phyloP scores from a whole-genome alignment of 2,888 invertebrate species.

The Metalampra italica region DNA sequence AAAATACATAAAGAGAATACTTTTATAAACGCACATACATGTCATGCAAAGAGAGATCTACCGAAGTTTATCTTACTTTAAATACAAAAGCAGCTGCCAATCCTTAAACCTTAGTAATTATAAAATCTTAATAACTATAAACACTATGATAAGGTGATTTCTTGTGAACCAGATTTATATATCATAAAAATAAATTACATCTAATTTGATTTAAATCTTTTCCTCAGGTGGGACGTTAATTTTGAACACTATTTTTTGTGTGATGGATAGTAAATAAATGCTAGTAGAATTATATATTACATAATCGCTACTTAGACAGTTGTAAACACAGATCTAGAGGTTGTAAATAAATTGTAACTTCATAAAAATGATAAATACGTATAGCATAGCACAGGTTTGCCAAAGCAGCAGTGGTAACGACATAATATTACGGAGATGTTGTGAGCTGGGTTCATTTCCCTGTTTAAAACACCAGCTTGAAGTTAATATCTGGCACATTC shows the following conservation, averaged over 20 bases:
- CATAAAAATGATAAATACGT: not conserved
- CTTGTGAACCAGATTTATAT: not conserved
- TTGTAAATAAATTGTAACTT: too few relatives aligned
- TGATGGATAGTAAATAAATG: too few relatives aligned
- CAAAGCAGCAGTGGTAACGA: not conserved
- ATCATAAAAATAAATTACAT: not conserved
- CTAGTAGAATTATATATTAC: too few relatives aligned
- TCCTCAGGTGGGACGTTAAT: not conserved
- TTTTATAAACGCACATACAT: conserved; percentile 1
- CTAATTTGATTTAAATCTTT: not conserved
- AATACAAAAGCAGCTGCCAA: conserved; percentile 8
- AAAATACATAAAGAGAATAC: not conserved
- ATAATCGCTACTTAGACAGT: not conserved
- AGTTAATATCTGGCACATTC: conserved; percentile 1
- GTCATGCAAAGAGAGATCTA: conserved; percentile 8
- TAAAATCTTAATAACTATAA: not conserved
- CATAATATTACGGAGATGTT: too few relatives aligned
- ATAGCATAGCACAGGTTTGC: not conserved
- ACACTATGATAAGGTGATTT: not conserved
- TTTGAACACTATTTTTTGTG: not conserved
- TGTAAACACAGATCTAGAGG: too few relatives aligned
- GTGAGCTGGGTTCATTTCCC: not conserved
- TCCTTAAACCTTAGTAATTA: not conserved
- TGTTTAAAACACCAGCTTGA: not conserved
- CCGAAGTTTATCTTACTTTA: conserved; percentile 1